Evolutionary conservation across 1,140 invertebrate genomes (phyloP).

Genomic region (Helicoverpa zea): DNA sequence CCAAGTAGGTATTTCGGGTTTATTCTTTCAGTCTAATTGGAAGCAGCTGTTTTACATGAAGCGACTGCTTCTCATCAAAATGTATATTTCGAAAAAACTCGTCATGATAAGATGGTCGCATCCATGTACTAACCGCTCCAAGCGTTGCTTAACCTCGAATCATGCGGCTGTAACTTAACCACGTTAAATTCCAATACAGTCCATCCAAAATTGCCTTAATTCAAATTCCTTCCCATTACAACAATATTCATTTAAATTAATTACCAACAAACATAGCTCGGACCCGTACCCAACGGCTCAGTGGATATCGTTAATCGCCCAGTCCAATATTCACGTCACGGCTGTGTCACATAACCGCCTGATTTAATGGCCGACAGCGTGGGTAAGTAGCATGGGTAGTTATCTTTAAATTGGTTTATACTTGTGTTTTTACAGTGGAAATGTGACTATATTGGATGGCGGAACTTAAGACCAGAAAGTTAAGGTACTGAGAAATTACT

Average conservation of each 20-base stretch:
- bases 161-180: too few species aligned
- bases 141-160: too few species aligned
- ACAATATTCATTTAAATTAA: neutral
- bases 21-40: too few species aligned
- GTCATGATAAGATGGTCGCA: too few species aligned
- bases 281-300: neutral
- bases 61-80: too few species aligned
- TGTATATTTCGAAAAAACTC: too few species aligned
- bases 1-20: too few species aligned
- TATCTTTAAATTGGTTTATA: conserved; percentile 4
- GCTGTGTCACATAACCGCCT: conserved; percentile 30
- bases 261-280: neutral
- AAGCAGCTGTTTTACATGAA: too few species aligned
- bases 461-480: neutral
- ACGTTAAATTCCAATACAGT: too few species aligned
- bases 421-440: neutral
- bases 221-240: neutral
- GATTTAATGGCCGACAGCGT: conserved; percentile 40
- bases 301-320: conserved; percentile 21
- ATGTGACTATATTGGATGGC: neutral
- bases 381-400: conserved; percentile 13
- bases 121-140: too few species aligned
- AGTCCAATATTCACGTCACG: conserved; percentile 44
- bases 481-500: neutral
- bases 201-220: neutral